A percentile compares a stretch with the other conserved stretches of the same genome.
These are phyloP conservation scores for Linepithema humile DNA, from an alignment of 1,140 invertebrate genomes.

Conservation along the genomic window DNA sequence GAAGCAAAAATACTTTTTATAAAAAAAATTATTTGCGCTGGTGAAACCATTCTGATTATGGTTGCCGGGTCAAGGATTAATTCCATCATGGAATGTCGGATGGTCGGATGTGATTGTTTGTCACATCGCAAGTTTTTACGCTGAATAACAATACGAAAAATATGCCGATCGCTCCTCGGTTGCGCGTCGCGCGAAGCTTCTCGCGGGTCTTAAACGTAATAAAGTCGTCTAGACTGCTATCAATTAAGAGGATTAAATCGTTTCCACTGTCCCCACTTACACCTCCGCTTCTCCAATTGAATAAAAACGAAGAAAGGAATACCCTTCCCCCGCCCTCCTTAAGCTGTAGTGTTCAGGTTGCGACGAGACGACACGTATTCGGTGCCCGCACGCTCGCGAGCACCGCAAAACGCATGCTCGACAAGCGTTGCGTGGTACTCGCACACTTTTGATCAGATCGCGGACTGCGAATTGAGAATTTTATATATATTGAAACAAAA, in stretches of 20 bases:
- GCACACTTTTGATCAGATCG: conserved; percentile 76
- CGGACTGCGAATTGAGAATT: conserved; percentile 74
- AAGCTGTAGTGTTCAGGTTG: conserved; percentile 82
- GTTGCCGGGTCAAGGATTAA: conserved; percentile 33
- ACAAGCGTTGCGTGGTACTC: conserved; percentile 30
- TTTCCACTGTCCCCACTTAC: conserved; percentile 26
- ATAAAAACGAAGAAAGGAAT: conserved; percentile 26
- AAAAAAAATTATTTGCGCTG: not conserved
- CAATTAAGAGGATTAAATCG: conserved; percentile 51
- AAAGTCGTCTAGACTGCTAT: conserved; percentile 59
- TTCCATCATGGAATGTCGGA: too few relatives aligned
- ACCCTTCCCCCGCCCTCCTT: not conserved
- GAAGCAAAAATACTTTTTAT: not conserved
- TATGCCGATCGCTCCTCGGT: not conserved
- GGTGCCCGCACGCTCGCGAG: conserved; percentile 37
- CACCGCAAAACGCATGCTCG: not conserved
- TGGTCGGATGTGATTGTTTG: not conserved
- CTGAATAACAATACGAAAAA: not conserved
- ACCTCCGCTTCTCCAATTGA: conserved; percentile 32
- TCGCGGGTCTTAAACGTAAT: conserved; percentile 37
- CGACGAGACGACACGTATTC: conserved; percentile 69
- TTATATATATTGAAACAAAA: conserved; percentile 70
- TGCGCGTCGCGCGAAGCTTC: conserved; percentile 28
- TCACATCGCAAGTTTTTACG: not conserved
- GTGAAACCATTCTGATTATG: not conserved